phyloP scores from a whole-genome alignment of 2,888 invertebrate species.

The Gisinianus flammeolus region DNA sequence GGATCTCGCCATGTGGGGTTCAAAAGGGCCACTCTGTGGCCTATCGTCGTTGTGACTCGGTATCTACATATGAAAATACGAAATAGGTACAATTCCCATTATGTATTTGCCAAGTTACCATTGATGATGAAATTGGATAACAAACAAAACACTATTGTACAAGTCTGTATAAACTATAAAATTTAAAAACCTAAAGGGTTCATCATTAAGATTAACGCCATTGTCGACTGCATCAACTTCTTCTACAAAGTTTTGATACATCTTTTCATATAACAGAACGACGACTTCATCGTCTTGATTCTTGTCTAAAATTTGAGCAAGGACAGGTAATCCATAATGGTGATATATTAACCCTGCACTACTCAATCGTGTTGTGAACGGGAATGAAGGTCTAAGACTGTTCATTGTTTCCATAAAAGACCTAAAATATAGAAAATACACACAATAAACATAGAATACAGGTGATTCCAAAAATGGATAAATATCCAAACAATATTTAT shows the following conservation, averaged over 20 bases:
- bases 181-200: constrained; percentile 35
- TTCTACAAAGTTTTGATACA: constrained; percentile 87
- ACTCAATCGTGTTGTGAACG: constrained; percentile 75
- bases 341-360: constrained; percentile 93
- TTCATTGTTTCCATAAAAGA: constrained; percentile 74
- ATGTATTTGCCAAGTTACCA: not conserved
- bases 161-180: not conserved
- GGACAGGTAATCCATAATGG: constrained; percentile 83
- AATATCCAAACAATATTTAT: not conserved
- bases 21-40: constrained; percentile 74
- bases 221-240: constrained; percentile 98
- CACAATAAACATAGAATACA: not conserved
- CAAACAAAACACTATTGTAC: not conserved
- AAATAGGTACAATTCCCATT: not conserved
- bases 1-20: constrained; percentile 82
- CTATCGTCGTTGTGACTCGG: constrained; percentile 78
- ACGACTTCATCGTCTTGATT: constrained; percentile 66
- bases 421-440: constrained; percentile 59
- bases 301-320: constrained; percentile 67
- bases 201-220: constrained; percentile 69
- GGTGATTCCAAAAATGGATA: too few species aligned
- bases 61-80: constrained; percentile 64
- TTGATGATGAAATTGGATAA: not conserved
- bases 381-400: constrained; percentile 66
- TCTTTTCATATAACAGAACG: constrained; percentile 69